Evolutionary conservation across 2,797 vertebrate genomes (phyloP).

Genomic region (Myripristis jacobus): DNA sequence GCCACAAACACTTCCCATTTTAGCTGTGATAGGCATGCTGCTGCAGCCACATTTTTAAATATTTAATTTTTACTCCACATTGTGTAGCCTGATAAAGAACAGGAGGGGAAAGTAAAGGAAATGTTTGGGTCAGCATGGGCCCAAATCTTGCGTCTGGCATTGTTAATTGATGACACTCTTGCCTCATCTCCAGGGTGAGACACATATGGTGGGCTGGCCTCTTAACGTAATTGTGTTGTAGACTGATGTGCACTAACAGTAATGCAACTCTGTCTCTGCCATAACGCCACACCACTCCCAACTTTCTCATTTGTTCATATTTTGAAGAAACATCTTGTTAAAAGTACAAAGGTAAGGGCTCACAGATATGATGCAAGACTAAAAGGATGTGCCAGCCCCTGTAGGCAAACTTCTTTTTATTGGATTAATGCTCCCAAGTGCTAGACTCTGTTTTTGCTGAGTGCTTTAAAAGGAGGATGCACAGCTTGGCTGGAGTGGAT

Average conservation of each 20-base stretch:
- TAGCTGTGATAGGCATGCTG: constrained; percentile 81
- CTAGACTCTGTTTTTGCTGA: constrained; percentile 32
- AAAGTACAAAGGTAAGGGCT: neutral
- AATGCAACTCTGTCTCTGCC: neutral
- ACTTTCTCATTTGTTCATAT: neutral
- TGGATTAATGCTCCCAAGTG: constrained; percentile 27
- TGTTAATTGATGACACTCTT: constrained; percentile 39
- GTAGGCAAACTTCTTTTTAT: constrained; percentile 21
- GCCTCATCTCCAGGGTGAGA: neutral
- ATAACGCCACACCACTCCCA: neutral
- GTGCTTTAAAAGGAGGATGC: constrained; percentile 29
- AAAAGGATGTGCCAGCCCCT: constrained; percentile 12
- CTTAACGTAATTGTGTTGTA: constrained; percentile 12
- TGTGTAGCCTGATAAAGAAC: constrained; percentile 74
- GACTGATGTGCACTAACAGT: constrained; percentile 17
- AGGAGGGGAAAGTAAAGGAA: constrained; percentile 16
- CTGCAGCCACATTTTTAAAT: constrained; percentile 80
- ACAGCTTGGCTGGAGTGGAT: constrained; percentile 24
- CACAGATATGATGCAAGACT: neutral
- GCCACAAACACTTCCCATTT: constrained; percentile 84
- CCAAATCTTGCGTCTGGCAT: constrained; percentile 42
- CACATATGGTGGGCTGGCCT: neutral
- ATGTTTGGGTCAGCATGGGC: constrained; percentile 64
- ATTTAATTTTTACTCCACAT: constrained; percentile 82
- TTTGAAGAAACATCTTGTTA: constrained; percentile 5